These are phyloP conservation scores for Acanthosepion pharaonis DNA, from an alignment of 2,888 invertebrate genomes.

Conservation along the genomic window DNA sequence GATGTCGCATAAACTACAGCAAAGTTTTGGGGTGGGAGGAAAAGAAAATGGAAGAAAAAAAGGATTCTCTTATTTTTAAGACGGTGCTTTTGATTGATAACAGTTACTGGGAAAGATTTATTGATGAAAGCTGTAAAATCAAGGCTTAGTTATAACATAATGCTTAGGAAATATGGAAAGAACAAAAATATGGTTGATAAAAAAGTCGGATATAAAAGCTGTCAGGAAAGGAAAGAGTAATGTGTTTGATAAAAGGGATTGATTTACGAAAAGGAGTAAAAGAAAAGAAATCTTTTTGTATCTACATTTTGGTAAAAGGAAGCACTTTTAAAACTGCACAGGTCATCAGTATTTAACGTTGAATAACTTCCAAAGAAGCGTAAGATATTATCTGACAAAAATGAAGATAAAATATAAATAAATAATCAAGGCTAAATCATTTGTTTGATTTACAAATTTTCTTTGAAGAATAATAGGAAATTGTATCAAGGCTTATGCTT, in stretches of 20 bases:
- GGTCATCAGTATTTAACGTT: no score
- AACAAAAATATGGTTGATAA: neutral
- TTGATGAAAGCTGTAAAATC: neutral
- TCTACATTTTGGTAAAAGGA: neutral
- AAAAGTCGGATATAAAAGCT: neutral
- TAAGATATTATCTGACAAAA: no score
- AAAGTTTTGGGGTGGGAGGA: neutral
- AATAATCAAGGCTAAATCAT: no score
- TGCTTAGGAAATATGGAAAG: neutral
- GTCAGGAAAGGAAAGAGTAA: neutral
- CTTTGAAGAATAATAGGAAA: no score
- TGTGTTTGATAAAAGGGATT: neutral
- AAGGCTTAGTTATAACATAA: neutral
- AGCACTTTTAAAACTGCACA: neutral
- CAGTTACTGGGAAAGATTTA: conserved; percentile 33
- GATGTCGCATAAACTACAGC: neutral
- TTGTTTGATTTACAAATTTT: no score
- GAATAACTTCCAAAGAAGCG: no score
- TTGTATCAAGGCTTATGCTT: no score
- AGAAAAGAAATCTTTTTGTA: neutral
- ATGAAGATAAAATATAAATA: no score
- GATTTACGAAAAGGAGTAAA: neutral
- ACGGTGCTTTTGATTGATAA: neutral
- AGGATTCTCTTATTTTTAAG: neutral
- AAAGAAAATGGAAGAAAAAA: neutral